Evolutionary conservation across 2,113 vertebrate genomes (phyloP), one percentile per base, ranked within the genome.

Genomic region (Gambusia holbrooki): DNA sequence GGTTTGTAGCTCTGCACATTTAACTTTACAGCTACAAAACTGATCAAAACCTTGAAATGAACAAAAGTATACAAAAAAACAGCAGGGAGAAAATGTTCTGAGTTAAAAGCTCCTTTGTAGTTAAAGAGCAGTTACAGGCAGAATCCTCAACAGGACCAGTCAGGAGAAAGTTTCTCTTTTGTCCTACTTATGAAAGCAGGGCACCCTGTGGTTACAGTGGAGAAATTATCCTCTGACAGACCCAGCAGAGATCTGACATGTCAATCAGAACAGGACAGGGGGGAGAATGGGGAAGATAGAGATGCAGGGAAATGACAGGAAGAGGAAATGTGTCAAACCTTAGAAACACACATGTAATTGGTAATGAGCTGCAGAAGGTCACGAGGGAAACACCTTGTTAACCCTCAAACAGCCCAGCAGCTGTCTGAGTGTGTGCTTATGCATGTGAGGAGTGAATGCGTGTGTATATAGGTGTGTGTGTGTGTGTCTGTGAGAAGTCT

Each of bases 281-380:
- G 45, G 45, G 5, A 72, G 54, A 77, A 65, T 25, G 62, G 77
- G 73, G 66, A 71, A 37, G 76, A 73, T 11, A 63, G 73, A 79
- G 62, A 81, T 35, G 42, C 74, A 30, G 68, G 14, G 76, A 67
- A 71, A 64, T 78, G 73, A 76, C 68, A 80, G 67, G 54, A 40
- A 66, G 70, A 79, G 54, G 76, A 62, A 69, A 72, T 32, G 28
- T 48, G 40, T 76, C 66, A 42, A 74, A 84, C 74, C 76, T 62
- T 45, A 82, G 76, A 90, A 70, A 84, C 74, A 77, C 69, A 15
- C 65, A 63, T 27, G 75, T 61, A 72, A 71, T 84, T 80, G 45
- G 79, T 89, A 92, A 93, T 91, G 90, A 91, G 73, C 84, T 73
- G 78, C 83, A 71, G 66, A 29, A 61, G 79, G 85, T 89, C 77